phyloP scores from a whole-genome alignment of 2,797 vertebrate genomes.

The Gymnoscopelus microlampas region DNA sequence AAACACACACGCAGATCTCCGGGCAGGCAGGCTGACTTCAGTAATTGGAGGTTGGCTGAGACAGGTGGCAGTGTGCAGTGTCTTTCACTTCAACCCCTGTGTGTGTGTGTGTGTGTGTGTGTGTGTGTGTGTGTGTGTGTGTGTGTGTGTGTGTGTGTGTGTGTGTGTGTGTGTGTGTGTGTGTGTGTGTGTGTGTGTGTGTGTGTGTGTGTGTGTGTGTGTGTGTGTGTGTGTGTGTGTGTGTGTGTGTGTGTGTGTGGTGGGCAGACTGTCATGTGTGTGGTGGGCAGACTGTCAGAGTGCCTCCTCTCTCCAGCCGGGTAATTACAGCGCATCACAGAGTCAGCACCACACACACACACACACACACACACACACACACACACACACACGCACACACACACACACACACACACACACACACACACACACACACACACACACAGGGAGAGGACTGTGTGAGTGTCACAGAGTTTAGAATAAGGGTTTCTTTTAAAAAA shows the following conservation, averaged over 20 bases:
- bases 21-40: slow-evolving; percentile 7
- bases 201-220: neutral
- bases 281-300: slow-evolving; percentile 5
- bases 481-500: too few species aligned
- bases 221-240: slow-evolving; percentile 11
- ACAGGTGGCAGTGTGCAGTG: slow-evolving; percentile 51
- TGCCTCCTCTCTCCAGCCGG: slow-evolving; percentile 14
- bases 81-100: too few species aligned
- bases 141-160: slow-evolving; percentile 20
- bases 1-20: neutral
- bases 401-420: neutral
- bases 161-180: slow-evolving; percentile 9
- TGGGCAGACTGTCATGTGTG: too few species aligned
- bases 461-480: too few species aligned
- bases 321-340: slow-evolving; percentile 58
- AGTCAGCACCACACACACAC: slow-evolving; percentile 34
- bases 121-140: slow-evolving; percentile 29
- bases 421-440: neutral
- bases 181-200: slow-evolving; percentile 13
- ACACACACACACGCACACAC: too few species aligned
- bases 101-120: slow-evolving; percentile 23
- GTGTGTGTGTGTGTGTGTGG: slow-evolving; percentile 6
- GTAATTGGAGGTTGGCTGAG: slow-evolving; percentile 57
- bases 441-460: too few species aligned
- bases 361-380: neutral